phyloP scores from a whole-genome alignment of 2,113 vertebrate genomes.

The Microcebus murinus region DNA sequence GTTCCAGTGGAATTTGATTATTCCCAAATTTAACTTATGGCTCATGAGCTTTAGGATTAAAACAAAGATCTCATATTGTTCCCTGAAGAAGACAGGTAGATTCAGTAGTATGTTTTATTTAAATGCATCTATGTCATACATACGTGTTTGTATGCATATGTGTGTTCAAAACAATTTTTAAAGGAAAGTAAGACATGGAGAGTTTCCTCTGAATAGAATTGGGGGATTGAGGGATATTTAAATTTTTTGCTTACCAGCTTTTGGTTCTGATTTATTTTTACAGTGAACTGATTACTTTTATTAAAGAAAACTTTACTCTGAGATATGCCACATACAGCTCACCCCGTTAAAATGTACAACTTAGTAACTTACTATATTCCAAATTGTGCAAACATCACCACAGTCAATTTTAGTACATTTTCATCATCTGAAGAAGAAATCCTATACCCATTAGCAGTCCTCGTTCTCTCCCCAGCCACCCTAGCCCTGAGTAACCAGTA shows the following conservation, averaged over 20 bases:
- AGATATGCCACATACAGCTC: not conserved
- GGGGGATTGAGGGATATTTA: not conserved
- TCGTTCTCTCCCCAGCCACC: not conserved
- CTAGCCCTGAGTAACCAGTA: not conserved
- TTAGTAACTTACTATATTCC: not conserved
- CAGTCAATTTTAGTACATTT: not conserved
- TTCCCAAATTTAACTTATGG: constrained; percentile 27
- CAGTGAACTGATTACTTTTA: not conserved
- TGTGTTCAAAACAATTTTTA: constrained; percentile 32
- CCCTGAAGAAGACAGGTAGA: not conserved
- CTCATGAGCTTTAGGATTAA: constrained; percentile 31
- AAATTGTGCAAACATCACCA: not conserved
- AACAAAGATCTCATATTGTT: not conserved
- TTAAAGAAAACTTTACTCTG: not conserved
- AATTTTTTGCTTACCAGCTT: constrained; percentile 13
- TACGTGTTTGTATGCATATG: not conserved
- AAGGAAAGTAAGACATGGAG: not conserved
- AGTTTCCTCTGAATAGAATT: not conserved
- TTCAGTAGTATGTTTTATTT: not conserved
- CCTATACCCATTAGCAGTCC: not conserved
- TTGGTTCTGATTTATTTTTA: constrained; percentile 8
- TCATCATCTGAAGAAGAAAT: not conserved
- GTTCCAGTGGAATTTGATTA: constrained; percentile 28
- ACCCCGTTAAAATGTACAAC: not conserved
- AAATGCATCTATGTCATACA: not conserved